Percentiles rank a stretch among this genome's conserved stretches.
phyloP scores from a whole-genome alignment of 2,113 vertebrate species.

The Gulo gulo region DNA sequence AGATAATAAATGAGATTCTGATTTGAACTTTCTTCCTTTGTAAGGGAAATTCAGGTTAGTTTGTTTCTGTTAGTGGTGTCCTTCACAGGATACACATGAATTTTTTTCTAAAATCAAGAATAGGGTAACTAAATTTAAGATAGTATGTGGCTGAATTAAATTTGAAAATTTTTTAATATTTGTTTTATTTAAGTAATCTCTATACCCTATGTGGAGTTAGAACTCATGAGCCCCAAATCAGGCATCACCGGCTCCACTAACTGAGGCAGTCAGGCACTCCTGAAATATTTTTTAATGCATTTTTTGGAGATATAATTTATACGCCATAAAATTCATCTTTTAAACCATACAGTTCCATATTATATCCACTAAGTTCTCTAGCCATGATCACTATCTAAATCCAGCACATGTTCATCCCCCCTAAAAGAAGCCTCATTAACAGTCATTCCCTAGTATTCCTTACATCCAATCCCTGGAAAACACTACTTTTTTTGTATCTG shows the following conservation, averaged over 20 bases:
- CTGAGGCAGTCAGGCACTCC: background rate
- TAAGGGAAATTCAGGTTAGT: background rate
- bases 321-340: background rate
- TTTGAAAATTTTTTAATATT: background rate
- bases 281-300: background rate
- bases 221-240: background rate
- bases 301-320: background rate
- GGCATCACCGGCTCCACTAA: background rate
- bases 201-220: background rate
- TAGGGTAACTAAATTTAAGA: background rate
- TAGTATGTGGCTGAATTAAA: background rate
- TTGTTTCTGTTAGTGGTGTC: background rate
- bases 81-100: background rate
- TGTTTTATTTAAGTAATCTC: background rate
- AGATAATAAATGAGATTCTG: background rate
- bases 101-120: background rate
- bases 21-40: conserved; percentile 19
- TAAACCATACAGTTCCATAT: background rate
- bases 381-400: background rate
- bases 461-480: background rate
- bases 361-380: background rate
- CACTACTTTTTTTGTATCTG: background rate
- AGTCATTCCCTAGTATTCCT: background rate
- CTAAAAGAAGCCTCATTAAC: background rate
- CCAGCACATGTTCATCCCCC: background rate